Evolutionary conservation across 1,140 invertebrate genomes (phyloP), one percentile per base, ranked within the genome.

Genomic region (Nilaparvata lugens): DNA sequence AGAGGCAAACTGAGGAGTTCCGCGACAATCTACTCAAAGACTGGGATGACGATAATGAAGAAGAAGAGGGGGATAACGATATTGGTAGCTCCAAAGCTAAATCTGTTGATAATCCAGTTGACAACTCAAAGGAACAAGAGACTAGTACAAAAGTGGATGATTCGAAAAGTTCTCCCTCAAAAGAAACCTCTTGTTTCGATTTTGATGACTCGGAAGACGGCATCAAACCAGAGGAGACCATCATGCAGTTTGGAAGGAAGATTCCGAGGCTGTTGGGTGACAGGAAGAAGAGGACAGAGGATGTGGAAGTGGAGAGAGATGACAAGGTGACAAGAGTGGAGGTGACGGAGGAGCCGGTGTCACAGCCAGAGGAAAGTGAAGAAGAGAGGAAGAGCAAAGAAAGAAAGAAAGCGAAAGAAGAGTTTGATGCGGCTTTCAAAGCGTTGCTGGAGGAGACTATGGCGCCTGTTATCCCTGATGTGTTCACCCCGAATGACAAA

Each of bases 171-270:
- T 18, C 23, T 13, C 35, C n/a, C 5, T 48, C 58, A 5, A 58
- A 69, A 60, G 35, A 62, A 56, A 66, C 58, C 1, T 70, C 69
- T 23, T 72, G 71, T 57, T 80, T 79, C 66, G 79, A 80, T 62
- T 81, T 80, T 71, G 76, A 78, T 69, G 78, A 81, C 60, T 75
- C 78, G 60, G 78, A 79, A 69, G 78, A 80, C 60, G 40, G 59
- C 14, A n/a, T 66, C 9, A 53, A 60, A 16, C 14, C 65, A 13
- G 60, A 62, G 38, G 31, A 31, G 7, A 58, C 74, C 73, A 59
- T 74, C 76, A 68, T 72, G 69, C 51, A 57, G 45, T 71, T 72
- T 14, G 77, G 76, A 14, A 71, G 76, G 57, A 80, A 79, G 73
- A 78, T 79, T 57, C 76, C 77, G 18, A 68, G 77, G 58, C 69